Percentiles rank a stretch among this genome's conserved stretches.
These are phyloP conservation scores for Synanthedon andrenaeformis DNA, from an alignment of 2,888 invertebrate species.

Conservation along the genomic window DNA sequence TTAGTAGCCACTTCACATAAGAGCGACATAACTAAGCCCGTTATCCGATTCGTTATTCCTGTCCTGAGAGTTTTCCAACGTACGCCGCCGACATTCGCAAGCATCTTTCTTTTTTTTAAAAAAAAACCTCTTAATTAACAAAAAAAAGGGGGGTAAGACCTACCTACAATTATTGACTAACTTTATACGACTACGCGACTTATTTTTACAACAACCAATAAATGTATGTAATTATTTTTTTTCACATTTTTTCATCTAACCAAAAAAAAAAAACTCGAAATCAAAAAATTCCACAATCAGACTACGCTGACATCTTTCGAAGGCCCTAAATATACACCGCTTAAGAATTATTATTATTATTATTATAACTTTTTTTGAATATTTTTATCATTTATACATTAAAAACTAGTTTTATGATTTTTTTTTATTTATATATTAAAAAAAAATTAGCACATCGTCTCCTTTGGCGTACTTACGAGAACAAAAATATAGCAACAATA, in stretches of 20 bases:
- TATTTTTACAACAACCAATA: slow-evolving; percentile 5
- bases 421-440: slow-evolving; percentile 1
- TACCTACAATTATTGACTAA: slow-evolving; percentile 17
- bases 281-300: slow-evolving; percentile 3
- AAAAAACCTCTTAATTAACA: slow-evolving; percentile 29
- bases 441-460: slow-evolving; percentile 30
- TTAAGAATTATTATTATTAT: slow-evolving; percentile 21
- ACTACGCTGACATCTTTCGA: background rate
- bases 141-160: slow-evolving; percentile 12
- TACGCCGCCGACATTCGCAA: slow-evolving; percentile 27
- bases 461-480: slow-evolving; percentile 61
- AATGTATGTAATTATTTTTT: slow-evolving; percentile 5
- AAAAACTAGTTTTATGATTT: slow-evolving; percentile 24
- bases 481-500: slow-evolving; percentile 57
- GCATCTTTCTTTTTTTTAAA: slow-evolving; percentile 31
- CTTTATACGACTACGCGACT: slow-evolving; percentile 15
- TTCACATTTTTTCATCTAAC: slow-evolving; percentile 9
- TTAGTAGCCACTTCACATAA: too few relatives aligned
- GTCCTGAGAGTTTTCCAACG: too few relatives aligned
- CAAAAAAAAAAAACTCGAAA: slow-evolving; percentile 11
- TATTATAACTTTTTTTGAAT: slow-evolving; percentile 52
- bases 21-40: too few relatives aligned
- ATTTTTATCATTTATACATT: slow-evolving; percentile 52
- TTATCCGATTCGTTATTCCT: too few relatives aligned
- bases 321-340: slow-evolving; percentile 27